phyloP scores from a whole-genome alignment of 2,797 vertebrate species.

The Nyctalus aviator region DNA sequence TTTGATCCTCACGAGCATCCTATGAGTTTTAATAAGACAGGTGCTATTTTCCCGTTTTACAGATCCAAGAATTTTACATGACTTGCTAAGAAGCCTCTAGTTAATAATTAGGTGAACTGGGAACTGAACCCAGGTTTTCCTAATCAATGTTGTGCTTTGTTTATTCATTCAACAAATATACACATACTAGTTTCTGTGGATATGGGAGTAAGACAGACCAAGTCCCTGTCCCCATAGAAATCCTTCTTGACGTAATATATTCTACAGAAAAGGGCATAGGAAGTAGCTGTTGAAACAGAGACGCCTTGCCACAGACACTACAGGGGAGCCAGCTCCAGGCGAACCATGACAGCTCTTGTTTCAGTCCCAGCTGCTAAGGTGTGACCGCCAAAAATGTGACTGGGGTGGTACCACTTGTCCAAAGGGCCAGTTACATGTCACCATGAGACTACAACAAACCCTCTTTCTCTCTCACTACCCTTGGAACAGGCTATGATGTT shows the following conservation, averaged over 20 bases:
- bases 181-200: neutral
- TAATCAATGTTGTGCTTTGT: neutral
- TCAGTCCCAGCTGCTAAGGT: conserved; percentile 42
- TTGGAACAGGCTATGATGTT: conserved; percentile 72
- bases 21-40: neutral
- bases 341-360: conserved; percentile 41
- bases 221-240: neutral
- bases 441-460: conserved; percentile 44
- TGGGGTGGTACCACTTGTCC: conserved; percentile 50
- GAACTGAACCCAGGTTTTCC: conserved; percentile 12
- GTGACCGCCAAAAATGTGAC: conserved; percentile 21
- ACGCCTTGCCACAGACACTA: conserved; percentile 12
- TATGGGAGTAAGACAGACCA: neutral
- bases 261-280: conserved; percentile 30
- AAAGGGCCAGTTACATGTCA: conserved; percentile 53
- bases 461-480: conserved; percentile 41
- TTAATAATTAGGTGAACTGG: conserved; percentile 8
- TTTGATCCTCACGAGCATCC: conserved; percentile 18
- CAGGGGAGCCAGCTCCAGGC: neutral
- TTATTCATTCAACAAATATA: conserved; percentile 41
- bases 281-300: conserved; percentile 14
- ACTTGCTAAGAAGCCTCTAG: neutral
- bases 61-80: neutral
- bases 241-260: conserved; percentile 1
- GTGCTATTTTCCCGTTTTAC: conserved; percentile 15